Evolutionary conservation across 2,797 vertebrate genomes (phyloP), one percentile per base, ranked within the genome.

Genomic region (Aulostomus chinensis): DNA sequence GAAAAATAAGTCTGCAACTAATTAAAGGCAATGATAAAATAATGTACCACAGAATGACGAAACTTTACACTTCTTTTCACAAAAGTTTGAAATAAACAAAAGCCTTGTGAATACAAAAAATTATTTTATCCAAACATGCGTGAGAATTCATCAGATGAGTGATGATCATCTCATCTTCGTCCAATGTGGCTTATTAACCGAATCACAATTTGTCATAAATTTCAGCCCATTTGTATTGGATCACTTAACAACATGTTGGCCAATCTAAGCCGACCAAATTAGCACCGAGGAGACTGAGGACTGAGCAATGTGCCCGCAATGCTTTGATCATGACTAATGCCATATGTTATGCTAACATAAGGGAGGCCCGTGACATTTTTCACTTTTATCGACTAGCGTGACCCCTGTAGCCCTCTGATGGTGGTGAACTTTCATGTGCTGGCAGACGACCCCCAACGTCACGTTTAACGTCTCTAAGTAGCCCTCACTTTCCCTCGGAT

Each of bases 201-300:
- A 87, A 88, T 86, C 40, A 50, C 57, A 74, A 86, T 89, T 82
- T 77, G 74, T 84, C 81, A 86, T 91, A 90, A 89, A 91, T 90
- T 81, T 73, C 58, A 59, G 70, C 64, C 66, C 73, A 68, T 86
- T 77, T 87, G 81, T 81, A 78, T 74, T 38, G 31, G 66, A 73
- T 76, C 83, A 86, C 75, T 83, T 86, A 81, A 73, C 76, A 78
- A 64, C 71, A 73, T 66, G 76, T 72, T 69, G 17, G 32, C 26
- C 59, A 52, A 76, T 73, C 74, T 81, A 67, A 86, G 70, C 59
- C 29, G 41, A 47, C 73, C 60, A 78, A 87, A 90, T 87, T 87
- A 88, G 80, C 82, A 66, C 76, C 2, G 7, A 39, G 61, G 48
- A 61, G 72, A 48, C 68, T 30, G 4, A 72, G 45, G 37, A 16